Base-by-base conservation (phyloP, 2,797 vertebrate genomes). In the Spea hammondii region DNA sequence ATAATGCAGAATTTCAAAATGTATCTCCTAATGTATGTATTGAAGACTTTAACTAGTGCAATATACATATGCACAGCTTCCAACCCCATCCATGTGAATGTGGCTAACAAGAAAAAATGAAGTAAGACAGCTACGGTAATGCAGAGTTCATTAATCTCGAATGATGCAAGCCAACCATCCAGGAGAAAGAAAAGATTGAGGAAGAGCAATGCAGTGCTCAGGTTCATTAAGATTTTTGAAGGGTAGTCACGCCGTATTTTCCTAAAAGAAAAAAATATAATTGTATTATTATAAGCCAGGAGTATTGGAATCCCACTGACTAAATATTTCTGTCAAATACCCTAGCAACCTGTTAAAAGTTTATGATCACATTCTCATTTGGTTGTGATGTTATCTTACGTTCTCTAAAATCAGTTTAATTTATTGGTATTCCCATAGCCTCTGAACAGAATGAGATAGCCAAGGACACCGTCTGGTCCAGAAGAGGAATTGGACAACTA, bases 11-110 rank as follows among this genome's bases (percentile, higher is more conserved):
- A 99, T 88, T 99, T 99, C 72, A 99, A 91, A 85, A 99, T 97
- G 79, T 99, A 99, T 82, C 96, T 85, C 45, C 95, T 92, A 57
- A 99, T 97, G 78, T 99, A 99, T 0, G 97, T 99, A 89, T 99
- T 99, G 85, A 99, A 99, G 13, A 99, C 98, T 86, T 99, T 99
- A 81, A 99, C 97, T 62, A 99, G 88, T 4, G 97, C 98, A 54
- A 99, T 99, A 89, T 99, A 99, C 97, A 99, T 99, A 87, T 99
- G 98, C 76, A 98, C 89, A 0, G 98, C 97, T 90, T 99, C 98
- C 8, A 99, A 86, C 2, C 95, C 97, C 98, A 99, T 99, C 97
- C 97, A 99, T 2, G 97, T 99, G 87, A 99, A 99, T 32, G 97
- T 93, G 2, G 96, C 94, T 44, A 99, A 87, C 80, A 99, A 95